Evolutionary conservation across 2,888 invertebrate genomes (phyloP), one percentile per base, ranked within the genome.

Genomic region (Lasius platythorax): DNA sequence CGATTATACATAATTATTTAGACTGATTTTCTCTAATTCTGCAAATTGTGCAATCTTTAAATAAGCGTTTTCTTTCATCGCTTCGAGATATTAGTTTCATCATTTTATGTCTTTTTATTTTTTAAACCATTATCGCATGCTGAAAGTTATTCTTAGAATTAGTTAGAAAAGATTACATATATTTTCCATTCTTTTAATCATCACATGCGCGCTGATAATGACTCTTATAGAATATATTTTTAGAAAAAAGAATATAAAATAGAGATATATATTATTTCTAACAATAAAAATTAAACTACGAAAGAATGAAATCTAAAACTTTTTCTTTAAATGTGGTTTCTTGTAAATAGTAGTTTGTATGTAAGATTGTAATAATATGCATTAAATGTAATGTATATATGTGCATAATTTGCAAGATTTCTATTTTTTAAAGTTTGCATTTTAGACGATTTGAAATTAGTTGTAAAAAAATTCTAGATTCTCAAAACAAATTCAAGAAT

Each of bases 1-100:
- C n/a, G 53, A 18, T 53, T 8, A n/a, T 53, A 53, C 53, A n/a
- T 18, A 4, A 61, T 61, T 37, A 37, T 63, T 18, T 30, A 61
- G 74, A 61, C 30, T 74, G 61, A 61, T 12, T 61, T 61, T 73
- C 40, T 73, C 15, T 73, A 40, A 73, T 18, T 50, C 18, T 23
- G 56, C n/a, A 23, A 56, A 56, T 23, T 2, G 23, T 23, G 3
- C 4, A 4, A 56, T 23, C 0, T 23, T 11, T 23, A 23, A 56
- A 11, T 56, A 3, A 23, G 53, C 8, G 53, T 23, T 56, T 11
- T 23, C 56, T 9, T 56, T 23, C 3, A n/a, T 56, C 37, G 0
- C 37, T 37, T 56, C 3, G 30, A 43, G 40, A 11, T 40, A 56
- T 73, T 40, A 40, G 4, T 73, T 61, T 40, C 4, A 46, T 46